Evolutionary conservation across 2,113 vertebrate genomes (phyloP).

Genomic region (Xenus cinereus): DNA sequence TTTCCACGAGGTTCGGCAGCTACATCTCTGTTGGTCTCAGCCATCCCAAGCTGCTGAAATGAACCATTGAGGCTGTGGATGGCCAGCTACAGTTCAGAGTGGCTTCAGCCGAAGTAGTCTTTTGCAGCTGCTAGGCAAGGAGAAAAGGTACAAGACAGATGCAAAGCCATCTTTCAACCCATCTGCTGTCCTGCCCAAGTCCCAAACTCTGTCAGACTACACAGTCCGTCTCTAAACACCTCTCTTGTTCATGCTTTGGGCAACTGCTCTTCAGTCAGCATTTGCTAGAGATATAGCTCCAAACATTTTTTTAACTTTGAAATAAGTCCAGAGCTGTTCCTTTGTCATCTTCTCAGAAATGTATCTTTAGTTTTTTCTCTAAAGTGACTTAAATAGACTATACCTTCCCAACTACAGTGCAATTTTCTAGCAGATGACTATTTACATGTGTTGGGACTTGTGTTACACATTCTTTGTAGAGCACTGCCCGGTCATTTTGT

Average conservation of each 20-base stretch:
- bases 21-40: neutral
- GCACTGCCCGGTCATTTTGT: neutral
- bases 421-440: neutral
- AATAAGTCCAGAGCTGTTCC: neutral
- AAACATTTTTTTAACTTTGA: neutral
- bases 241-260: neutral
- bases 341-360: neutral
- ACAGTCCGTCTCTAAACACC: neutral
- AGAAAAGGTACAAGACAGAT: neutral
- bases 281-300: neutral
- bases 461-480: neutral
- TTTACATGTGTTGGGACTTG: neutral
- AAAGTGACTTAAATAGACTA: neutral
- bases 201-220: neutral
- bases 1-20: neutral
- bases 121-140: neutral
- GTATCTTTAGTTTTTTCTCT: neutral
- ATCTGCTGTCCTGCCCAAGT: neutral
- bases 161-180: neutral
- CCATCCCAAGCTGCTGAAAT: neutral
- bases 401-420: neutral
- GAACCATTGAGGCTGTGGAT: neutral
- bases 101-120: neutral
- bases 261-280: neutral
- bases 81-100: neutral